These are phyloP conservation scores for Brachyopa scutellaris DNA, from an alignment of 2,888 invertebrate species.

Conservation along the genomic window DNA sequence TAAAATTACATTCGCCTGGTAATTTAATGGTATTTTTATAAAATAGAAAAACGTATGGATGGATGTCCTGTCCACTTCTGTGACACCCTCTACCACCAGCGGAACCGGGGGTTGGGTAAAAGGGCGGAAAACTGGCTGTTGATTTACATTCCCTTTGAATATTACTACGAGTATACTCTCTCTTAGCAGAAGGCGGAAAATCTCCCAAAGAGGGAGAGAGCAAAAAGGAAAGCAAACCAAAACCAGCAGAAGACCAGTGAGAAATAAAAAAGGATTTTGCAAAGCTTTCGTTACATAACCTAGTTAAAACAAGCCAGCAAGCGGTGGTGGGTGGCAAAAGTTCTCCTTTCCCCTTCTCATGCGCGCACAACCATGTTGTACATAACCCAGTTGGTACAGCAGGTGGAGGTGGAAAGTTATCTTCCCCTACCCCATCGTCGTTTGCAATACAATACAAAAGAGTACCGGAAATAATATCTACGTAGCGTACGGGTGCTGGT, in stretches of 20 bases:
- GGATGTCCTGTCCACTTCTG: no score
- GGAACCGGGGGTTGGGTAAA: no score
- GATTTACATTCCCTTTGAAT: conserved; percentile 10
- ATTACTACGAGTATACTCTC: not conserved
- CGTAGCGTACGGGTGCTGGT: no score
- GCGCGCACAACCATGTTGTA: not conserved
- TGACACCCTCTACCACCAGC: no score
- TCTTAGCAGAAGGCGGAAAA: not conserved
- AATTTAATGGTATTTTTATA: no score
- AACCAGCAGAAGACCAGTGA: conserved; percentile 5
- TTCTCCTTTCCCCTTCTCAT: not conserved
- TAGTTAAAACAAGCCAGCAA: conserved; percentile 12
- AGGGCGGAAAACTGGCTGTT: conserved; percentile 3
- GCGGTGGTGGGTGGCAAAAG: not conserved
- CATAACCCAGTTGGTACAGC: conserved; percentile 7
- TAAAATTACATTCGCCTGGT: no score
- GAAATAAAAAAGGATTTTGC: conserved; percentile 35
- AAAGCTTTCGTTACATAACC: conserved; percentile 54
- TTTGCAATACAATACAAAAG: not conserved
- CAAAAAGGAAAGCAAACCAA: conserved; percentile 8
- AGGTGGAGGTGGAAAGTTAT: conserved; percentile 4
- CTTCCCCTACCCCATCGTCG: not conserved
- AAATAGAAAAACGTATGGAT: no score
- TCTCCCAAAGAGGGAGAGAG: not conserved
- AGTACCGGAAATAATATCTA: conserved; percentile 4